phyloP scores from a whole-genome alignment of 2,797 vertebrate genomes.

The Pteropus rufus region DNA sequence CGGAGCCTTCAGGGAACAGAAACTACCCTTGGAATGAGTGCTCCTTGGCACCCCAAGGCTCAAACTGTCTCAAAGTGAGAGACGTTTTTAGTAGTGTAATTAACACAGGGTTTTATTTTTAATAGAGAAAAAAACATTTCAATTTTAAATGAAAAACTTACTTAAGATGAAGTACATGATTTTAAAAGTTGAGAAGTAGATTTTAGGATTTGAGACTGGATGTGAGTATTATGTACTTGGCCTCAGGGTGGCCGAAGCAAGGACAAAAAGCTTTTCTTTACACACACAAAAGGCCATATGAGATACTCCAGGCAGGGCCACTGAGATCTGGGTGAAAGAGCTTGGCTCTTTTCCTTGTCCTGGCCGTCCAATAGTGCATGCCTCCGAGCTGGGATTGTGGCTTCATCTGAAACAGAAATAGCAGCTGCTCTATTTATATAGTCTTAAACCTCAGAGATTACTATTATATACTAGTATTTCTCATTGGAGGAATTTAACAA shows the following conservation, averaged over 20 bases:
- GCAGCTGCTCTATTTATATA: conserved; percentile 8
- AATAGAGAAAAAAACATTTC: conserved; percentile 79
- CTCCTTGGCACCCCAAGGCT: conserved; percentile 24
- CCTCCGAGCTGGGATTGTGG: neutral
- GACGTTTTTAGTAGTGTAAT: conserved; percentile 31
- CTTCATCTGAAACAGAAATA: conserved; percentile 25
- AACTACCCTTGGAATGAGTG: neutral
- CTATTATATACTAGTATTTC: neutral
- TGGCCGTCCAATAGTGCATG: fast-evolving
- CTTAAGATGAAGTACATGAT: conserved; percentile 69
- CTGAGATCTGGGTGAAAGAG: conserved; percentile 48
- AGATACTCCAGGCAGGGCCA: neutral
- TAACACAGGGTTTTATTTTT: conserved; percentile 47
- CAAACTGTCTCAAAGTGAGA: conserved; percentile 43
- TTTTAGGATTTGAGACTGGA: conserved; percentile 60
- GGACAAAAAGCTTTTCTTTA: conserved; percentile 43
- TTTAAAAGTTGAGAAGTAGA: conserved; percentile 58
- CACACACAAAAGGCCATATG: neutral
- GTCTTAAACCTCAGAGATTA: neutral
- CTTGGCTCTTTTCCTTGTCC: conserved; percentile 6
- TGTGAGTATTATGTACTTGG: conserved; percentile 71
- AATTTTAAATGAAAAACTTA: conserved; percentile 66
- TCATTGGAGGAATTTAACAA: neutral
- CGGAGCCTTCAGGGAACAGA: neutral
- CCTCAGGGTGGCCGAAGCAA: neutral